Percentiles rank a stretch among this genome's conserved stretches.
Conservation (phyloP, 1,140 invertebrate genomes). For the Rhagoletis pomonella region DNA sequence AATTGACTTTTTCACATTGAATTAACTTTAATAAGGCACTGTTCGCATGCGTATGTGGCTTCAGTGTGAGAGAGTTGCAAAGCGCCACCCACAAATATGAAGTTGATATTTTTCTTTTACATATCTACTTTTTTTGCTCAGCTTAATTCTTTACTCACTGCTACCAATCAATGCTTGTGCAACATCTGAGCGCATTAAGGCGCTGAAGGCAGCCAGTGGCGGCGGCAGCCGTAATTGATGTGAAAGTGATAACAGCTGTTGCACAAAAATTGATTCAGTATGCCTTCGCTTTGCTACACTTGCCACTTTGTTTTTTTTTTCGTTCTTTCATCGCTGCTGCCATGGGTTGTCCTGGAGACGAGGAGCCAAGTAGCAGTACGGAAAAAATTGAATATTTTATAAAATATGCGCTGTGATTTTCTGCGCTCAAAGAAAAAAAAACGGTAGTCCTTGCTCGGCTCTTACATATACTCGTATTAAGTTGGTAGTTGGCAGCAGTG, state of each 20-base stretch:
- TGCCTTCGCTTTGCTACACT: background rate
- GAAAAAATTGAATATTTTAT: slow-evolving; percentile 48
- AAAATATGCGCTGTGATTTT: slow-evolving; percentile 43
- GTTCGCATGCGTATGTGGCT: background rate
- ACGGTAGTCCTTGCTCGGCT: background rate
- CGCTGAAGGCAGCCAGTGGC: background rate
- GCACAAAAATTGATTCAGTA: slow-evolving; percentile 32
- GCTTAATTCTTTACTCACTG: slow-evolving; percentile 1
- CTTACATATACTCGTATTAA: too few relatives aligned
- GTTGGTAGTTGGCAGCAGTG: background rate
- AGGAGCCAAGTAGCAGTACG: background rate
- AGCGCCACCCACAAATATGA: slow-evolving; percentile 3
- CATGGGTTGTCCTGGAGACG: background rate
- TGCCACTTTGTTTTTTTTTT: background rate
- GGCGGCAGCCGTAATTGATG: slow-evolving; percentile 1
- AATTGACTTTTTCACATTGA: slow-evolving; percentile 48
- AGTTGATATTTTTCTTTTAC: background rate
- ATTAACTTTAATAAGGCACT: background rate
- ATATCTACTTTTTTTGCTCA: background rate
- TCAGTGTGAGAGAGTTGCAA: background rate
- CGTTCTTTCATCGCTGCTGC: too few relatives aligned
- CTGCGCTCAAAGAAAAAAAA: background rate
- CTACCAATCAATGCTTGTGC: slow-evolving; percentile 28
- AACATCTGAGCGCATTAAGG: slow-evolving; percentile 17
- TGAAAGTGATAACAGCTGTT: slow-evolving; percentile 52